Conservation (phyloP, 2,797 vertebrate genomes). For the Tenualosa thibaudeaui region DNA sequence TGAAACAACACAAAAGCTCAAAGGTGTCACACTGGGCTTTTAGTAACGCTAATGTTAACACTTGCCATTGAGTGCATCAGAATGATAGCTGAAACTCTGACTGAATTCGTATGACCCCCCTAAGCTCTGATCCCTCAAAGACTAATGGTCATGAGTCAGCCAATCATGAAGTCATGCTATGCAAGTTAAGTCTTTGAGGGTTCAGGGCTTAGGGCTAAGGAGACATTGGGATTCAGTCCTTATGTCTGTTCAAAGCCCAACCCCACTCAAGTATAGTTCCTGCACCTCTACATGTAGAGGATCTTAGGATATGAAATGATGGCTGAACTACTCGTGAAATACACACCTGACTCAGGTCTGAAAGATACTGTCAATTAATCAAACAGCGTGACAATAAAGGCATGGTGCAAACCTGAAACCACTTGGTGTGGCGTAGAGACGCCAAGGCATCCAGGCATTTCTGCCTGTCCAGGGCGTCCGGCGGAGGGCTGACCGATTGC, state of each 20-base stretch:
- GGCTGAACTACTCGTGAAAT: conserved; percentile 19
- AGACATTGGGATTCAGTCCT: no score
- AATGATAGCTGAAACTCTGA: background rate
- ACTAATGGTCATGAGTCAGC: no score
- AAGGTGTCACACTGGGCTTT: background rate
- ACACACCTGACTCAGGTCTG: conserved; percentile 5
- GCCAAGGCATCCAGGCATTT: conserved; percentile 99
- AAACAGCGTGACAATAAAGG: conserved; percentile 80
- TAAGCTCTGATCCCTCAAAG: no score
- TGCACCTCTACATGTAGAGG: background rate
- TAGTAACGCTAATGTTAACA: background rate
- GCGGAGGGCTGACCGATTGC: conserved; percentile 93
- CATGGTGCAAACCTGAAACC: conserved; percentile 99
- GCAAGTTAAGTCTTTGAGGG: no score
- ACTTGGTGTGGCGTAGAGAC: conserved; percentile 99
- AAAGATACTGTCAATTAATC: background rate
- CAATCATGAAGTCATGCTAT: no score
- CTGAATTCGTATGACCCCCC: no score
- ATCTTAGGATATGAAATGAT: background rate
- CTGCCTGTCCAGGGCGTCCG: conserved; percentile 99
- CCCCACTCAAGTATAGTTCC: background rate
- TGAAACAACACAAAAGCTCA: background rate
- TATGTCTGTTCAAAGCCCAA: background rate
- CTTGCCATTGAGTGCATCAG: background rate
- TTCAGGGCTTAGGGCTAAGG: no score